Evolutionary conservation across 1,140 invertebrate genomes (phyloP), one percentile per base, ranked within the genome.

Genomic region (Pinna nobilis): DNA sequence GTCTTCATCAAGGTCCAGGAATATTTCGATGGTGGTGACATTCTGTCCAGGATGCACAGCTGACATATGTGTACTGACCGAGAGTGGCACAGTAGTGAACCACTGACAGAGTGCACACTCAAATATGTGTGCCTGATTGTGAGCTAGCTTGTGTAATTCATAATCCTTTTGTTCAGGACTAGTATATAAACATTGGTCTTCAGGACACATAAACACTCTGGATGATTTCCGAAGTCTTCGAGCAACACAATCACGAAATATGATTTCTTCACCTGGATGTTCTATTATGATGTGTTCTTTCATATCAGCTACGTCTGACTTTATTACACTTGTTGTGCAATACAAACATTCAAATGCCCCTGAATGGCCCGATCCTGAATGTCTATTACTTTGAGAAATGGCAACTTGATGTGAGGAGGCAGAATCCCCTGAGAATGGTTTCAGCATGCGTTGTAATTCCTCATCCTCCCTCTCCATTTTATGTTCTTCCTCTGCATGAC

Each of bases 41-140:
- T 66, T 23, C 50, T 70, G 53, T 0, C 73, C 72, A 13, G 39
- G 13, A 65, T 78, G 79, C 15, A 76, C 25, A 7, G 61, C 63
- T 41, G 47, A 47, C 44, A 74, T 70, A 37, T 81, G 79, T 15
- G 25, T 47, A 3, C 39, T 37, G 18, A 76, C 57, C 7, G 68
- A 55, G 9, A 74, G 67, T 13, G 41, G 23, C 0, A 53, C 59
- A 39, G 70, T 41, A n/a, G 73, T 76, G 55, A 78, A 78, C 79
- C 79, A 81, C 15, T 78, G 79, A 63, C 79, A 81, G 23, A 66
- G 50, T 3, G 76, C 68, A 60, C 79, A 81, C 32, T 81, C 79
- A 60, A 70, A 78, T 18, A 81, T 76, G 20, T 67, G 66, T 7
- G 70, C 59, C 28, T 78, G 74, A n/a, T 76, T 50, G 57, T 81